Conservation (phyloP, 2,888 invertebrate genomes). For the Gryllus longicercus region DNA sequence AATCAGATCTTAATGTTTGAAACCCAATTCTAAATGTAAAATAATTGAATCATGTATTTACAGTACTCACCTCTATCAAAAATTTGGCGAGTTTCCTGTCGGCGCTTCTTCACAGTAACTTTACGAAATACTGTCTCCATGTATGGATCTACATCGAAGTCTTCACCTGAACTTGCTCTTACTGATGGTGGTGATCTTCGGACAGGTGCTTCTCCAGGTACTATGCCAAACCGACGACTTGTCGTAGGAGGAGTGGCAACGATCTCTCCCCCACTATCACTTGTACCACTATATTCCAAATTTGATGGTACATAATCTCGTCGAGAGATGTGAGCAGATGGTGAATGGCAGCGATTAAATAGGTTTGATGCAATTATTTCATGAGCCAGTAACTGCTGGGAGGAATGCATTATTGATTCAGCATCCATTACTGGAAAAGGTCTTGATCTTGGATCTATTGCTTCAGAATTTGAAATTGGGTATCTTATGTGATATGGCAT, state of each 20-base stretch:
- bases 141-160: constrained; percentile 55
- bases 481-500: constrained; percentile 6
- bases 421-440: neutral
- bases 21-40: too few species aligned
- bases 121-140: constrained; percentile 63
- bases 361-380: constrained; percentile 2
- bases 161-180: constrained; percentile 33
- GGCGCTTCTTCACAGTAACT: constrained; percentile 60
- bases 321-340: neutral
- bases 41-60: neutral
- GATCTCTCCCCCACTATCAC: constrained; percentile 35
- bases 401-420: constrained; percentile 1
- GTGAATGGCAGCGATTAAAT: neutral
- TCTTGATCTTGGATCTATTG: neutral
- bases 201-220: constrained; percentile 19
- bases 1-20: too few species aligned
- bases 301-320: constrained; percentile 22
- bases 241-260: constrained; percentile 32
- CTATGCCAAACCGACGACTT: constrained; percentile 27
- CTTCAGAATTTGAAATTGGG: neutral
- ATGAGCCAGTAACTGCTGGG: neutral
- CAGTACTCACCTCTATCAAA: constrained; percentile 47
- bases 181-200: constrained; percentile 28
- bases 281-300: constrained; percentile 33
- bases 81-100: constrained; percentile 35